phyloP scores from a whole-genome alignment of 2,113 vertebrate genomes.

The Cyprinodon brontotheroides region DNA sequence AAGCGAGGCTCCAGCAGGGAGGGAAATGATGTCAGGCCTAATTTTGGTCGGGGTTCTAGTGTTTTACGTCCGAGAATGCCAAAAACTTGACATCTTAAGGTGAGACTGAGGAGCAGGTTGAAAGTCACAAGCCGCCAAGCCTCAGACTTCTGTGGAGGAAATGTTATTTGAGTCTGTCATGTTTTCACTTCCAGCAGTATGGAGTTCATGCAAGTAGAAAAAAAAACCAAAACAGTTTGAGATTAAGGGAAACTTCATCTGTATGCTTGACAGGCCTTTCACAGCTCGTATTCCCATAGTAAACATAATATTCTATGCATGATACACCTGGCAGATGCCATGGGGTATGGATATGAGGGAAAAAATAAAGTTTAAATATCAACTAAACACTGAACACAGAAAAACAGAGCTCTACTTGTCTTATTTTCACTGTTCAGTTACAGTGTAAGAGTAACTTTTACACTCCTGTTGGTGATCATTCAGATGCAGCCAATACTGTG shows the following conservation, averaged over 20 bases:
- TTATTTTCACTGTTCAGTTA: background rate
- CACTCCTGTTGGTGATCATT: background rate
- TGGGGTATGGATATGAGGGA: background rate
- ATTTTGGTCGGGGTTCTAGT: constrained; percentile 49
- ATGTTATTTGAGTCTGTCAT: background rate
- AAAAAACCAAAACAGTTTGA: background rate
- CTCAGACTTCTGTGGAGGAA: background rate
- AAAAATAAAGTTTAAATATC: background rate
- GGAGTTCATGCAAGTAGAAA: background rate
- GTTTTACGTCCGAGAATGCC: constrained; percentile 40
- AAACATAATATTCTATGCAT: background rate
- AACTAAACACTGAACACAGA: background rate
- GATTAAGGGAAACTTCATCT: background rate
- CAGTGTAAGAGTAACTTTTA: constrained; percentile 1
- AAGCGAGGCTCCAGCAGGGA: background rate
- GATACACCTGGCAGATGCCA: background rate
- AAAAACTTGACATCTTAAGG: constrained; percentile 10
- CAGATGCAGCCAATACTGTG: background rate
- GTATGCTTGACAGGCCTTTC: background rate
- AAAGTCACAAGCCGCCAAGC: constrained; percentile 27
- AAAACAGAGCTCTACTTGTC: background rate
- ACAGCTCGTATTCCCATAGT: background rate
- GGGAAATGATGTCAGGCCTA: constrained; percentile 54
- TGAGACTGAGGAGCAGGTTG: constrained; percentile 31
- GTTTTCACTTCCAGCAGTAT: background rate